Evolutionary conservation across 2,888 invertebrate genomes (phyloP).

Genomic region (Lycocerus yunnanus): DNA sequence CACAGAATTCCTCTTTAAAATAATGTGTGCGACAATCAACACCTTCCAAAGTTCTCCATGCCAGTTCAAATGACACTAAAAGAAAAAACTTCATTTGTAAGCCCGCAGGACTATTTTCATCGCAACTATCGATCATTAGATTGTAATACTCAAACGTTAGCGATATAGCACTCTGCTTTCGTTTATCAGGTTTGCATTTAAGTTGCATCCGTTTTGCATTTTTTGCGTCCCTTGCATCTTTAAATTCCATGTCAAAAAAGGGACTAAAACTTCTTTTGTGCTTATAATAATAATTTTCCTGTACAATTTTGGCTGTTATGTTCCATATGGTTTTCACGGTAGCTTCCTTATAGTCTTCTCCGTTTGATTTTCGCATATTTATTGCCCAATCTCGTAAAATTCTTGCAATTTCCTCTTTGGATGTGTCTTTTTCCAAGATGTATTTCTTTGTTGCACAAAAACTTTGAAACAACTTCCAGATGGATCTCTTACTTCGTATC

Average conservation of each 20-base stretch:
- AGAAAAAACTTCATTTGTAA: background rate
- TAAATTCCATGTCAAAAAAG: background rate
- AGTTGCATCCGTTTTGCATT: slow-evolving; percentile 3
- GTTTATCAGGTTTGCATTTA: slow-evolving; percentile 22
- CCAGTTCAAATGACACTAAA: background rate
- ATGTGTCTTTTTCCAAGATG: background rate
- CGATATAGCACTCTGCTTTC: slow-evolving; percentile 12
- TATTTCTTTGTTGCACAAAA: background rate
- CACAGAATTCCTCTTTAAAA: background rate
- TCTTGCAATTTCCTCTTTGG: slow-evolving; percentile 7
- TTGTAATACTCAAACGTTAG: background rate
- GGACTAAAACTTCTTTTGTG: background rate
- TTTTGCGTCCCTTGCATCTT: background rate
- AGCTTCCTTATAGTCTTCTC: slow-evolving; percentile 31
- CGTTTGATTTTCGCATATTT: slow-evolving; percentile 30
- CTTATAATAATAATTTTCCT: slow-evolving; percentile 14
- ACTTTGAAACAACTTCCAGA: background rate
- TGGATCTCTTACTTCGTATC: background rate
- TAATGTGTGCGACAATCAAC: background rate
- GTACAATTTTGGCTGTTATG: slow-evolving; percentile 22
- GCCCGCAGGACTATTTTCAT: background rate
- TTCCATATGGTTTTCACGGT: slow-evolving; percentile 32
- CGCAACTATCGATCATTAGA: background rate
- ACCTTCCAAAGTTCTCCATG: background rate
- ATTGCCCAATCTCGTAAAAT: slow-evolving; percentile 26